Evolutionary conservation across 2,113 vertebrate species (phyloP).

Genomic region (Panthera leo): DNA sequence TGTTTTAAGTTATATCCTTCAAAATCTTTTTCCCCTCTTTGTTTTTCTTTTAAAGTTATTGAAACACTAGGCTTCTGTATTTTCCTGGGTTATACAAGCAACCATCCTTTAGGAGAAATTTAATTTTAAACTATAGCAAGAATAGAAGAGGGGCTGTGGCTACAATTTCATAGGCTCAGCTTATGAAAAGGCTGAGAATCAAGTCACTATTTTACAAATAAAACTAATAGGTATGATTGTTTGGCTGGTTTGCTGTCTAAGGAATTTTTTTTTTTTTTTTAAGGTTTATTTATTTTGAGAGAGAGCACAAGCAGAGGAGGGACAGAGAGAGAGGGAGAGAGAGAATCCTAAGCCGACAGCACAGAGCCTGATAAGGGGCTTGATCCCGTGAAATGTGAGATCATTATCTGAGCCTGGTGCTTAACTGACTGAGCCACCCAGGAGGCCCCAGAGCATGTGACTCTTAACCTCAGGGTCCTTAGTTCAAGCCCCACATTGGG

Average conservation of each 20-base stretch:
- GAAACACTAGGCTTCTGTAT: conserved; percentile 14
- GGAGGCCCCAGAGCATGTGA: neutral
- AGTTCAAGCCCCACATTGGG: neutral
- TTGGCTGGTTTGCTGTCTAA: conserved; percentile 11
- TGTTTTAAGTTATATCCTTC: conserved; percentile 33
- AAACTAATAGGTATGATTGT: neutral
- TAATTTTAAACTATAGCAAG: conserved; percentile 44
- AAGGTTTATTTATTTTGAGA: too few species aligned
- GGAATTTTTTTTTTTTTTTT: neutral
- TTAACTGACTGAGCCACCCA: too few species aligned
- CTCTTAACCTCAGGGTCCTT: neutral
- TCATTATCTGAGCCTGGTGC: too few species aligned
- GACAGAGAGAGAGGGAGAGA: too few species aligned
- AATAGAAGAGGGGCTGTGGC: neutral
- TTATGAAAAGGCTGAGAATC: neutral
- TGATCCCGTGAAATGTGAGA: too few species aligned
- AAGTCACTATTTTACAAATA: conserved; percentile 42
- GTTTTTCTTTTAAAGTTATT: conserved; percentile 10
- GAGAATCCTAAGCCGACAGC: too few species aligned
- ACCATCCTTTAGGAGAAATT: conserved; percentile 47
- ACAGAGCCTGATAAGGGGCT: too few species aligned
- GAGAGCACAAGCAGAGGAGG: too few species aligned
- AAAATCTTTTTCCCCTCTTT: neutral
- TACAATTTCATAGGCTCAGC: neutral
- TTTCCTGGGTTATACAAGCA: conserved; percentile 29